Base-by-base conservation (phyloP, 2,113 vertebrate genomes). In the Platichthys flesus region DNA sequence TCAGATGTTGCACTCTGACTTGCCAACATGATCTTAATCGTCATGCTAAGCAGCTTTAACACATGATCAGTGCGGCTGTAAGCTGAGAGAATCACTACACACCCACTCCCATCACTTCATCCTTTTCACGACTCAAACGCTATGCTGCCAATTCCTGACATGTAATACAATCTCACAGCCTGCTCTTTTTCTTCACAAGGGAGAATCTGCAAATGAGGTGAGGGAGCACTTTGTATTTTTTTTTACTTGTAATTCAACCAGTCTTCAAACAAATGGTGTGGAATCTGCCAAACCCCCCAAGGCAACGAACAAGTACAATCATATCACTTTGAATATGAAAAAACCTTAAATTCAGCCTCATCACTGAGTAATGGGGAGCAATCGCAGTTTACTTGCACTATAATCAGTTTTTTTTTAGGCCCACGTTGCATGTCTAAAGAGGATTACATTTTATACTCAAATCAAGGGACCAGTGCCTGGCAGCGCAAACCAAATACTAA, bases 391-490 rank as follows among this genome's bases (percentile, higher is more conserved):
- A 37, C 65, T 51, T 47, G 56, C 51, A 52, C 47, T 77, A 54
- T 56, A 68, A 61, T 78, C 61, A 16, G 5, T 64, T 73, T 76
- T 76, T 73, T 76, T 76, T 82, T 40, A 62, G 61, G 63, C 62
- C 73, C 12, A 66, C 14, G 51, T 60, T 72, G 61, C 71, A 87
- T 76, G 65, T 88, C 77, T 69, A 78, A 40, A 89, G 81, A 85
- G 81, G 88, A 91, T 91, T 90, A 81, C 1, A 78, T 79, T 84
- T 90, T 81, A 69, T 88, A 89, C 57, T 76, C 72, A 78, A 62
- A 86, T 88, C 76, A 78, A 76, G 60, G 52, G 47, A 31, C 64
- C 40, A 66, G 72, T 78, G 72, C 72, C 76, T 23, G 0, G 51
- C 78, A 81, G 76, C 66, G 58, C 49, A 76, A 68, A 47, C 78